Evolutionary conservation across 2,888 invertebrate genomes (phyloP).

Genomic region (Nephrotoma appendiculata): DNA sequence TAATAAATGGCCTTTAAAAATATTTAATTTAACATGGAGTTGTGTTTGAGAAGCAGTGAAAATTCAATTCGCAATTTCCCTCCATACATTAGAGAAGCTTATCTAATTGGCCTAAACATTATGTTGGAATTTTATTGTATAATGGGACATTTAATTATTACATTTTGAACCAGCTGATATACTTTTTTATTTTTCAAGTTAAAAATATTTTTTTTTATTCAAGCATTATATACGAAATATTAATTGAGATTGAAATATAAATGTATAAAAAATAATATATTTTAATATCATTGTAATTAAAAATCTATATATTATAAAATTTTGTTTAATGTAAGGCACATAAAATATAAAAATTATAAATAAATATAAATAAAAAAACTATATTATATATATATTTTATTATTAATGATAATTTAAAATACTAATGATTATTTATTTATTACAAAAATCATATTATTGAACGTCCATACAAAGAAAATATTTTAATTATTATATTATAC

Average conservation of each 20-base stretch:
- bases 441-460: neutral
- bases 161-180: too few relatives aligned
- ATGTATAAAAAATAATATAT: neutral
- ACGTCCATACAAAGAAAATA: neutral
- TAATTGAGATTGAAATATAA: neutral
- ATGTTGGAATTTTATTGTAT: too few relatives aligned
- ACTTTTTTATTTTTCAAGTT: too few relatives aligned
- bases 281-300: neutral
- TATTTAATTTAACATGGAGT: too few relatives aligned
- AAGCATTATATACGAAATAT: too few relatives aligned
- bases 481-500: neutral
- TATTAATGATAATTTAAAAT: neutral
- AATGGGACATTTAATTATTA: too few relatives aligned
- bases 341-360: neutral
- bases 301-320: neutral
- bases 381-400: neutral
- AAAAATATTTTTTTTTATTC: too few relatives aligned
- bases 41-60: too few relatives aligned
- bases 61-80: too few relatives aligned
- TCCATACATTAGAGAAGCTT: too few relatives aligned
- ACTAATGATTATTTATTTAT: neutral
- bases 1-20: too few relatives aligned
- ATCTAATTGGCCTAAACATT: too few relatives aligned
- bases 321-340: neutral
- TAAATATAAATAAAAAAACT: neutral